A percentile compares a stretch with the other conserved stretches of the same genome.
phyloP scores from a whole-genome alignment of 2,888 invertebrate species.

The Reticulitermes lucifugus region DNA sequence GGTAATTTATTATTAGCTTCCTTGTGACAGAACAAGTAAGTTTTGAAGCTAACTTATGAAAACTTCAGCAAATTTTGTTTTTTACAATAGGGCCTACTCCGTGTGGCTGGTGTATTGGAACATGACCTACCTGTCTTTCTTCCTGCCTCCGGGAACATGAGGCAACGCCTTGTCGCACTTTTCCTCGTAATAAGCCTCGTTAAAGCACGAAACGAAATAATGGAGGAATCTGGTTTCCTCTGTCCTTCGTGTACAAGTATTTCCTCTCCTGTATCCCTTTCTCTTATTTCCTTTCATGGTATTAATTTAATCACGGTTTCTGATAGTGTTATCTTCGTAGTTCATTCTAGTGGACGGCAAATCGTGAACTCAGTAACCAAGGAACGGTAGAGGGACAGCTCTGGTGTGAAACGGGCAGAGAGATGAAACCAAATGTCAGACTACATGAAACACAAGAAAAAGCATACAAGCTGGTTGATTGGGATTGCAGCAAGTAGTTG shows the following conservation, averaged over 20 bases:
- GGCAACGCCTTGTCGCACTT: no score
- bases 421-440: not conserved
- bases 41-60: no score
- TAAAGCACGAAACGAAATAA: not conserved
- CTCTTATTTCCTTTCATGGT: not conserved
- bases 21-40: no score
- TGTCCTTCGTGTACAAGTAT: not conserved
- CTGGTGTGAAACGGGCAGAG: not conserved
- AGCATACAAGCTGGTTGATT: not conserved
- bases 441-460: not conserved
- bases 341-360: not conserved
- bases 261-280: not conserved
- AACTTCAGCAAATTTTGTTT: no score
- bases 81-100: no score
- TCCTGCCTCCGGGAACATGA: no score
- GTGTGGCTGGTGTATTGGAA: no score
- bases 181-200: not conserved
- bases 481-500: not conserved
- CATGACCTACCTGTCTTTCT: no score
- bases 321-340: not conserved
- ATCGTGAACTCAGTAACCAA: not conserved
- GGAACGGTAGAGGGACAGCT: not conserved
- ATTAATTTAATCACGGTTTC: not conserved
- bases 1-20: no score
- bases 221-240: not conserved